A percentile compares a stretch with the other conserved stretches of the same genome.
Conservation (phyloP, 2,797 vertebrate genomes). For the Sebastolobus alascanus region DNA sequence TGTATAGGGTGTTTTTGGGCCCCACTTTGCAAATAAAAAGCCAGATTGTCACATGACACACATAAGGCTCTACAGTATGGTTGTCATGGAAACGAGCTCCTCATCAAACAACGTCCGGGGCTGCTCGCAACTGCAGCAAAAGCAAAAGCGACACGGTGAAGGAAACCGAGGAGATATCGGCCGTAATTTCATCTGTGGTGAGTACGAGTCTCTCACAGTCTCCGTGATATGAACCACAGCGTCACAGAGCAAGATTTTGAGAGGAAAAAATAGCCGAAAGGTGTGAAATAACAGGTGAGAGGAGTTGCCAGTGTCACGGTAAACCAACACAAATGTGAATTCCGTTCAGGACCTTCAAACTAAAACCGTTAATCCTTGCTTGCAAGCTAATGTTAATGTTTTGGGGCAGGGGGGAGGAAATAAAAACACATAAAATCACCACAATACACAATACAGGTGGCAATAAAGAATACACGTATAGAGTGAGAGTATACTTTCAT, state of each 20-base stretch:
- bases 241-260: fast-evolving
- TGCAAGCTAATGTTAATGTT: background rate
- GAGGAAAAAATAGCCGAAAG: background rate
- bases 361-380: background rate
- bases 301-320: fast-evolving
- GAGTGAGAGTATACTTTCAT: fast-evolving
- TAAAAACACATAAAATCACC: background rate
- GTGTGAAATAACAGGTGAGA: background rate
- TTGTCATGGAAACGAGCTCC: constrained; percentile 46
- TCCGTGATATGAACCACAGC: no score
- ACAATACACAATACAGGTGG: background rate
- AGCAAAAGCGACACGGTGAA: background rate
- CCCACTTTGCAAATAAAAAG: background rate
- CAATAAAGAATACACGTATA: background rate
- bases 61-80: background rate
- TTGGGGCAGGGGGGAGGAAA: fast-evolving
- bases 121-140: background rate
- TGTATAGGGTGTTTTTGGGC: no score
- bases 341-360: constrained; percentile 20
- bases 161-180: background rate
- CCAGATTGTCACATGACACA: constrained; percentile 35
- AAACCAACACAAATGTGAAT: background rate
- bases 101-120: constrained; percentile 14
- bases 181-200: constrained; percentile 14
- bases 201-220: background rate